Conservation (phyloP, 2,888 invertebrate species). For the Drosophila helvetica region DNA sequence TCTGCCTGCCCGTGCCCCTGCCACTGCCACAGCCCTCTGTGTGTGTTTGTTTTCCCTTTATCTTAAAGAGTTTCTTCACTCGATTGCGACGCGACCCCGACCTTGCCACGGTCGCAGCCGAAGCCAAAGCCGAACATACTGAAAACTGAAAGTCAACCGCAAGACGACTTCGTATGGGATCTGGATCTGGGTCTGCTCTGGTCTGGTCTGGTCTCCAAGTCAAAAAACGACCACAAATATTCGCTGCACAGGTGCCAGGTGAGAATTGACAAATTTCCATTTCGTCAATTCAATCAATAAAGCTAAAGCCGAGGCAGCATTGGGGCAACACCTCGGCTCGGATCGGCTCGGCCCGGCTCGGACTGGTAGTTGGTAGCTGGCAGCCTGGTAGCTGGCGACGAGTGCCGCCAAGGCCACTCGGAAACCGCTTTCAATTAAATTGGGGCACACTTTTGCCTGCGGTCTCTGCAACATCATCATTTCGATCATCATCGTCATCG, state of each 20-base stretch:
- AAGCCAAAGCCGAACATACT: slow-evolving; percentile 37
- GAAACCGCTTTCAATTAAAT: slow-evolving; percentile 82
- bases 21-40: neutral
- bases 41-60: slow-evolving; percentile 46
- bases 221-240: slow-evolving; percentile 61
- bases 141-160: slow-evolving; percentile 71
- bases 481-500: slow-evolving; percentile 34
- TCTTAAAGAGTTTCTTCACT: slow-evolving; percentile 75
- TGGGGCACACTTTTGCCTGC: slow-evolving; percentile 82
- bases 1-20: slow-evolving; percentile 4
- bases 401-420: slow-evolving; percentile 59
- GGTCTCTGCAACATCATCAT: slow-evolving; percentile 49
- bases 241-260: slow-evolving; percentile 59
- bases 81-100: slow-evolving; percentile 31
- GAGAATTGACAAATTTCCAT: slow-evolving; percentile 80
- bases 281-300: slow-evolving; percentile 76
- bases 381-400: neutral
- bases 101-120: slow-evolving; percentile 56
- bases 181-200: slow-evolving; percentile 1
- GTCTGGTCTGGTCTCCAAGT: slow-evolving; percentile 1
- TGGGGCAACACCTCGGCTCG: slow-evolving; percentile 19
- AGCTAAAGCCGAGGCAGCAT: slow-evolving; percentile 12
- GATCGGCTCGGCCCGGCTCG: slow-evolving; percentile 2
- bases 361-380: neutral
- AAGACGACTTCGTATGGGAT: slow-evolving; percentile 21